A percentile compares a stretch with the other conserved stretches of the same genome.
Evolutionary conservation across 2,113 vertebrate species (phyloP).

Genomic region (Aphelocoma coerulescens): DNA sequence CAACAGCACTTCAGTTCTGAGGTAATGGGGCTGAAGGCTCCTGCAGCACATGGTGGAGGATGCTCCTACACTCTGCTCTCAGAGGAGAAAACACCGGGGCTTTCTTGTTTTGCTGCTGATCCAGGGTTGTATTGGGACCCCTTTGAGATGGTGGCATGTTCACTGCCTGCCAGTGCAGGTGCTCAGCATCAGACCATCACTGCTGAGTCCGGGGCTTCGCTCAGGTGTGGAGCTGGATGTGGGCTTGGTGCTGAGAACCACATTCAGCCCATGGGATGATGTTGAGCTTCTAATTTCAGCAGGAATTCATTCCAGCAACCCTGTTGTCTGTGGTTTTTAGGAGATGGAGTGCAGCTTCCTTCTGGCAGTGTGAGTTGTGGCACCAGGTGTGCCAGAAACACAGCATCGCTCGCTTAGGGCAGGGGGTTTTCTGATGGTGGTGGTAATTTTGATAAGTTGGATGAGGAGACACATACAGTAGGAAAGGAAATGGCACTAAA

Average conservation of each 20-base stretch:
- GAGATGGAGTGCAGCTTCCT: not conserved
- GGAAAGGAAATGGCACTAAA: not conserved
- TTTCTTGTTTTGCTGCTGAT: not conserved
- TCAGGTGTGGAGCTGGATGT: accelerated
- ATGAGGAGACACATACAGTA: not conserved
- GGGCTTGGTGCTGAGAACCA: not conserved
- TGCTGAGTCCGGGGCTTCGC: accelerated
- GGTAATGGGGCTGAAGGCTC: not conserved
- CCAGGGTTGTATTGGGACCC: accelerated
- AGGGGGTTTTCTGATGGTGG: not conserved
- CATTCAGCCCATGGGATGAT: not conserved
- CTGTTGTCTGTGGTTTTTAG: not conserved
- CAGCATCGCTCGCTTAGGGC: accelerated
- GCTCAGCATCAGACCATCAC: not conserved
- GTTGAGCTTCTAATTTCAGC: not conserved
- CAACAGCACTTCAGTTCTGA: not conserved
- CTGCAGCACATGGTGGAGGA: not conserved
- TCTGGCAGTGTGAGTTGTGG: not conserved
- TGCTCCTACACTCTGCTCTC: not conserved
- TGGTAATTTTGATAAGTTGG: not conserved
- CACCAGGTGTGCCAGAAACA: not conserved
- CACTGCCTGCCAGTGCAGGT: not conserved
- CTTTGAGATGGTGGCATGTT: not conserved
- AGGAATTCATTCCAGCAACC: not conserved
- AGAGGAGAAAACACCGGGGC: not conserved